These are phyloP conservation scores for Trigoniulus corallinus DNA, from an alignment of 1,140 invertebrate genomes.

Conservation along the genomic window DNA sequence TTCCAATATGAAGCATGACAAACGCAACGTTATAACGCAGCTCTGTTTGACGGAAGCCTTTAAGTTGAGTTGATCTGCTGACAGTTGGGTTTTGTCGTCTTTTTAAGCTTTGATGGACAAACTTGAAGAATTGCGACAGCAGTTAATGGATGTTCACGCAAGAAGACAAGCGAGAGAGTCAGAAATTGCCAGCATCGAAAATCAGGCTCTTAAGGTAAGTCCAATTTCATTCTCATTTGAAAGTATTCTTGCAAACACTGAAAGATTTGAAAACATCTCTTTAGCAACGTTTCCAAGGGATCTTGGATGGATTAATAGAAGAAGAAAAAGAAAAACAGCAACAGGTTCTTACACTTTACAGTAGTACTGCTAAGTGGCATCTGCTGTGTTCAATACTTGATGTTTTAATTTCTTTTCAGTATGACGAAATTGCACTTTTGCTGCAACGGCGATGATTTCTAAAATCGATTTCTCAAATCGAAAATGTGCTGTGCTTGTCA, in stretches of 20 bases:
- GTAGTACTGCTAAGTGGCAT: too few species aligned
- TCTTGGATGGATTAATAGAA: slow-evolving; percentile 4
- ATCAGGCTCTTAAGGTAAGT: slow-evolving; percentile 56
- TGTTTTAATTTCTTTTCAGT: too few species aligned
- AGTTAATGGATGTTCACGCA: slow-evolving; percentile 51
- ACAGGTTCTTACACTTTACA: not conserved
- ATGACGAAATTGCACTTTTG: too few species aligned
- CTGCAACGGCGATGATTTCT: too few species aligned
- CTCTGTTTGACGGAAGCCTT: too few species aligned
- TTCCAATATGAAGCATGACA: too few species aligned
- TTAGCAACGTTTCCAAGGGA: slow-evolving; percentile 8
- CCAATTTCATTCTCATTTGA: slow-evolving; percentile 35
- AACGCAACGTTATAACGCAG: too few species aligned
- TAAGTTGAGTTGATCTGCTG: too few species aligned
- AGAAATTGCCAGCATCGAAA: slow-evolving; percentile 71
- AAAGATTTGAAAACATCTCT: not conserved
- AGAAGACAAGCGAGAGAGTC: slow-evolving; percentile 55
- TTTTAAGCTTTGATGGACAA: slow-evolving; percentile 13
- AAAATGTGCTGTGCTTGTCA: too few species aligned
- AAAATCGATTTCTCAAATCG: too few species aligned
- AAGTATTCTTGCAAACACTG: not conserved
- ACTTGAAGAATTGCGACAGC: slow-evolving; percentile 14
- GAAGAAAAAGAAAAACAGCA: slow-evolving; percentile 6
- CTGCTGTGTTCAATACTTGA: too few species aligned
- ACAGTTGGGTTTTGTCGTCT: not conserved